Evolutionary conservation across 2,888 invertebrate species (phyloP), one percentile per base, ranked within the genome.

Genomic region (Nematopogon swammerdamellus): DNA sequence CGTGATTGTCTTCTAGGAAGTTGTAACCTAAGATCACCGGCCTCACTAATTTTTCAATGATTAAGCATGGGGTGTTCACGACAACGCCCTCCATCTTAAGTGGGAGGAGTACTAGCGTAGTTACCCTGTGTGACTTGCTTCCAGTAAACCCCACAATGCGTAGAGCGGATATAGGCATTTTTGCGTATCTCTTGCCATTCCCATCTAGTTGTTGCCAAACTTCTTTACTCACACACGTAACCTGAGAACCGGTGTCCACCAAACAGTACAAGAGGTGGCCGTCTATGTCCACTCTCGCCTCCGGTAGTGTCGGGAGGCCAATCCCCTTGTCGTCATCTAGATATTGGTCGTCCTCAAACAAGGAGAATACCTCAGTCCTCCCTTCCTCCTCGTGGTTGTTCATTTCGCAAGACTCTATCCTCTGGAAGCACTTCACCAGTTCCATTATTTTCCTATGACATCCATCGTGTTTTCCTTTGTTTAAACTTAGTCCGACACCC

Each of bases 21-120:
- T 48, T 30, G 20, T 18, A 48, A 2, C 48, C 48, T n/a, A 48
- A 43, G 8, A 48, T 44, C 10, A 48, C 8, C 16, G 43, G 48
- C 10, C 48, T 20, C 5, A 48, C 18, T 25, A 48, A 43, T 10
- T 20, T 19, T 5, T 25, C 19, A 2, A 48, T 10, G 36, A 36
- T 14, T 8, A 36, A 8, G n/a, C 36, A 36, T 36, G 36, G 36
- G 8, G 36, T 36, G 14, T 36, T 36, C 3, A 36, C n/a, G 8
- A 14, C 11, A 14, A 14, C 11, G 11, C 8, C 36, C n/a, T 14
- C 36, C 3, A 36, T 14, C 11, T 14, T 14, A 3, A 36, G 36
- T 36, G 36, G 36, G 4, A 36, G 14, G 8, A 36, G n/a, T 3
- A 36, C 36, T 36, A 36, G 11, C 8, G 36, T 14, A 14, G 36